Conservation (phyloP, 2,113 vertebrate species). For the Scomber colias region DNA sequence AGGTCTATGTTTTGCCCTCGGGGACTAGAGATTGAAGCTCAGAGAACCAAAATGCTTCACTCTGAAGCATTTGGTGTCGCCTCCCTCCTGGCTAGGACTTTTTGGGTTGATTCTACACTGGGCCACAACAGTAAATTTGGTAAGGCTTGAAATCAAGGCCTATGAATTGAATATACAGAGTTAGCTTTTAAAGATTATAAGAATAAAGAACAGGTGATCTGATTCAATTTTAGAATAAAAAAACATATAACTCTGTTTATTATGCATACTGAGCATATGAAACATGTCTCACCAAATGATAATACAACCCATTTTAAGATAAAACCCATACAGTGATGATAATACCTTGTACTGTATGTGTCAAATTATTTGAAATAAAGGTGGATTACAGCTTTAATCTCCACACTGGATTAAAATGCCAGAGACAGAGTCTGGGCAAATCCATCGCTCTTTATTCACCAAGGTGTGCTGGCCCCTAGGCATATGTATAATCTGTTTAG, state of each 20-base stretch:
- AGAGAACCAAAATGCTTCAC: conserved; percentile 44
- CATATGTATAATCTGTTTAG: conserved; percentile 78
- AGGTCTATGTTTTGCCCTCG: conserved; percentile 41
- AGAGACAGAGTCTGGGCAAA: conserved; percentile 81
- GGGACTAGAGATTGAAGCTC: conserved; percentile 42
- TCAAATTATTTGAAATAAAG: conserved; percentile 67
- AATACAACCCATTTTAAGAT: neutral
- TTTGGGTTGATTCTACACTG: neutral
- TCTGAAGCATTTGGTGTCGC: conserved; percentile 29
- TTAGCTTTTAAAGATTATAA: neutral
- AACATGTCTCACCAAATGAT: conserved; percentile 1
- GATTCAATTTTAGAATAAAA: neutral
- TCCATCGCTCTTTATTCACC: conserved; percentile 80
- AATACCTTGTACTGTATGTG: conserved; percentile 47
- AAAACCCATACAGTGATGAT: conserved; percentile 7
- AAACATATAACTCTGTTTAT: neutral
- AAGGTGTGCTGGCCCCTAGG: conserved; percentile 59
- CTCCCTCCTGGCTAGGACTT: conserved; percentile 4
- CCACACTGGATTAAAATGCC: conserved; percentile 81
- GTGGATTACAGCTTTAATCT: conserved; percentile 78
- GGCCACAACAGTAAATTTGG: neutral
- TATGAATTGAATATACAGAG: neutral
- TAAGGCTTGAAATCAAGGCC: neutral
- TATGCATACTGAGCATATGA: neutral
- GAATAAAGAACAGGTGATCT: neutral